phyloP scores from a whole-genome alignment of 1,140 invertebrate species.

The Eulimnadia texana region DNA sequence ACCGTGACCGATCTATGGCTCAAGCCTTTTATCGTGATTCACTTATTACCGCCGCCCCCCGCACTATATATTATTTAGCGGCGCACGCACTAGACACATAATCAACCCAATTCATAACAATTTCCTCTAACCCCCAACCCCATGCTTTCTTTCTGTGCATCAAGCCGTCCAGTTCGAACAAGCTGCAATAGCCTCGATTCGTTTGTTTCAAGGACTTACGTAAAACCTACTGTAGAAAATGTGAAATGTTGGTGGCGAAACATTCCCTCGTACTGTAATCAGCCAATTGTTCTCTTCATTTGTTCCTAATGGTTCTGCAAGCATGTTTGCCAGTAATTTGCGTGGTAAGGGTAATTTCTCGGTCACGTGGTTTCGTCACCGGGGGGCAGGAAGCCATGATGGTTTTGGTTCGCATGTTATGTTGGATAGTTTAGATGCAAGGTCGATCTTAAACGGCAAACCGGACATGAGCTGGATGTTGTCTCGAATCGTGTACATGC shows the following conservation, averaged over 20 bases:
- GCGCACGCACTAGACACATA: neutral
- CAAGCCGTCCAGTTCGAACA: too few relatives aligned
- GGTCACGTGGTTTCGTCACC: neutral
- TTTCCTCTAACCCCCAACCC: neutral
- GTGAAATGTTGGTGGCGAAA: too few relatives aligned
- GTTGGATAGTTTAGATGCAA: neutral
- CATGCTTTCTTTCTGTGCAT: too few relatives aligned
- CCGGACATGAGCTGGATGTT: neutral
- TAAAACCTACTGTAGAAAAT: too few relatives aligned
- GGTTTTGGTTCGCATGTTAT: neutral
- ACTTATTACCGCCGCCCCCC: neutral
- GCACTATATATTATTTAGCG: neutral
- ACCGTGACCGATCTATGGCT: neutral
- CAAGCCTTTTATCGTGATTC: neutral
- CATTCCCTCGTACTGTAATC: too few relatives aligned
- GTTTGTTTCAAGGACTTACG: too few relatives aligned
- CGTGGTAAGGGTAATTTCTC: neutral
- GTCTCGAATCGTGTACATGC: neutral
- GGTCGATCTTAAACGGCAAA: neutral
- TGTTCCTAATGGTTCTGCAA: neutral
- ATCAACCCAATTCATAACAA: neutral
- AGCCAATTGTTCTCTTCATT: neutral
- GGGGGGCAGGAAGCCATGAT: neutral
- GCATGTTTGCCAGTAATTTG: neutral
- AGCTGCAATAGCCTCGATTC: too few relatives aligned